These are phyloP conservation scores for Enteromius treurensis DNA, from an alignment of 2,797 vertebrate genomes.

Conservation along the genomic window DNA sequence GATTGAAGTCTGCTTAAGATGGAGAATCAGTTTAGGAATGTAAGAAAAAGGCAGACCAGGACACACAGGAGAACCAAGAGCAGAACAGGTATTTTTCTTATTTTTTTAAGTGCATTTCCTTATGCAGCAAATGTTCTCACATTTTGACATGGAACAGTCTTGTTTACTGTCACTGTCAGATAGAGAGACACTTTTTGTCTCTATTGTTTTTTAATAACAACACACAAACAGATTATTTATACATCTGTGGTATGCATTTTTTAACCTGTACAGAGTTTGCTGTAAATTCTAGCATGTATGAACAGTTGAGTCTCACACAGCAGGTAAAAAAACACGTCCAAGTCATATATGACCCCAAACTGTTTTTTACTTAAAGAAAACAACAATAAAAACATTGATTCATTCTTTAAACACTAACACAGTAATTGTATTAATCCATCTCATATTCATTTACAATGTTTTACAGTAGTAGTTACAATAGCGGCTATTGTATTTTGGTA, in stretches of 20 bases:
- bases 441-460: neutral
- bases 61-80: slow-evolving; percentile 39
- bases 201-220: neutral
- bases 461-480: neutral
- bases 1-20: neutral
- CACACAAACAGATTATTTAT: neutral
- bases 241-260: neutral
- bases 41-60: slow-evolving; percentile 3
- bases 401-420: too few species aligned
- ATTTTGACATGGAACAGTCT: neutral
- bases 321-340: neutral
- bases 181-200: neutral
- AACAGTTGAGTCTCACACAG: neutral
- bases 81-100: slow-evolving; percentile 65
- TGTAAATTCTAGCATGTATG: neutral
- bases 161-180: neutral
- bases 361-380: neutral
- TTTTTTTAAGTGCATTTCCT: neutral
- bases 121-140: neutral
- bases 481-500: neutral
- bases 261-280: neutral
- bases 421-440: too few species aligned
- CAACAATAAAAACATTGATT: neutral
- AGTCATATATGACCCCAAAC: neutral
- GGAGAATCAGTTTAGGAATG: slow-evolving; percentile 25